Percentiles rank a stretch among this genome's conserved stretches.
These are phyloP conservation scores for Corythornis vintsioides DNA, from an alignment of 2,113 vertebrate species.

Conservation along the genomic window DNA sequence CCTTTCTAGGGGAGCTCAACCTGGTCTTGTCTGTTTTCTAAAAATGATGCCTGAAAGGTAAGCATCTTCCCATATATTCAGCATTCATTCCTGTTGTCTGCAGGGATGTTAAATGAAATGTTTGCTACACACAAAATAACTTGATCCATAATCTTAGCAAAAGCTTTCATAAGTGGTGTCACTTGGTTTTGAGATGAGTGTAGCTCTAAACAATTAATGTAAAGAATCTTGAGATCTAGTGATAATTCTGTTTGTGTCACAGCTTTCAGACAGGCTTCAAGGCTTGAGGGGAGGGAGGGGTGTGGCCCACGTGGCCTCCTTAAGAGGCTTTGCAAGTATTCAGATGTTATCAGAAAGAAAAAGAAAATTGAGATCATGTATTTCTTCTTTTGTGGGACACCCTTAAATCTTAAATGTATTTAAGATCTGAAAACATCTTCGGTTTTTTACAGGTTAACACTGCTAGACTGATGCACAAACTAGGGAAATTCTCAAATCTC, in stretches of 20 bases:
- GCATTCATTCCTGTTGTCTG: not conserved
- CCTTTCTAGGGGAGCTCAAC: not conserved
- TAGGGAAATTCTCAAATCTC: not conserved
- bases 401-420: not conserved
- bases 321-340: slow-evolving; percentile 2
- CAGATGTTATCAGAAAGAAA: not conserved
- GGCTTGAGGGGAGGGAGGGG: not conserved
- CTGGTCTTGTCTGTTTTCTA: not conserved
- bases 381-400: not conserved
- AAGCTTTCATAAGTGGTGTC: not conserved
- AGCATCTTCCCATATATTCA: not conserved
- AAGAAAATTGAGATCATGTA: not conserved
- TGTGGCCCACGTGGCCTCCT: not conserved
- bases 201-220: not conserved
- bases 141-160: not conserved
- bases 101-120: not conserved
- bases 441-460: not conserved
- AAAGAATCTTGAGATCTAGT: not conserved
- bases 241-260: not conserved
- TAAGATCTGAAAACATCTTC: not conserved
- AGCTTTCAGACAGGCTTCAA: not conserved
- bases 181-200: not conserved
- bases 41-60: not conserved
- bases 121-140: not conserved
- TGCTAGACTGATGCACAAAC: not conserved